Percentiles rank a stretch among this genome's conserved stretches.
phyloP scores from a whole-genome alignment of 1,140 invertebrate genomes.

The Trichonephila clavipes region DNA sequence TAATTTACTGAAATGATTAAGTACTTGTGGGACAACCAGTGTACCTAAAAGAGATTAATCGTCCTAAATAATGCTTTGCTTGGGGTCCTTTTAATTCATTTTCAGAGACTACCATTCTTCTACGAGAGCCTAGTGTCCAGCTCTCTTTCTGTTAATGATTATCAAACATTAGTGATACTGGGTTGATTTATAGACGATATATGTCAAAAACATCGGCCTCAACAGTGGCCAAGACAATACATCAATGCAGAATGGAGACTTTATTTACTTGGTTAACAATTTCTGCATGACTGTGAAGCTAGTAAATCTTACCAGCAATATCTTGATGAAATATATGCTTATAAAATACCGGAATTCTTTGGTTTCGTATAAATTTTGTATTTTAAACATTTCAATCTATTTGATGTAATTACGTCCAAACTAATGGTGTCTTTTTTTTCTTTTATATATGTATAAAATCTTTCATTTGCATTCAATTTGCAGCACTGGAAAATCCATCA shows the following conservation, averaged over 20 bases:
- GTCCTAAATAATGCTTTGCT: not conserved
- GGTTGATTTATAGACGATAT: constrained; percentile 27
- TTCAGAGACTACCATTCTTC: not conserved
- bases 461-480: no score
- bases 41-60: not conserved
- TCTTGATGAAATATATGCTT: no score
- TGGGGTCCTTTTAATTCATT: not conserved
- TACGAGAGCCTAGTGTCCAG: not conserved
- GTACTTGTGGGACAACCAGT: not conserved
- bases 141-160: not conserved
- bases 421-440: no score
- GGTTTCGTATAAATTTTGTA: no score
- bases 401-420: no score
- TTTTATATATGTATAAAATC: no score
- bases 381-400: no score
- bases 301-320: no score
- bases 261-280: not conserved
- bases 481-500: no score
- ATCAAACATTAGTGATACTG: constrained; percentile 10
- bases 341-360: no score
- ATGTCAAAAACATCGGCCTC: constrained; percentile 18
- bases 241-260: constrained; percentile 3
- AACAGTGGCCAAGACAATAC: constrained; percentile 14
- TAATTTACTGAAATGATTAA: no score
- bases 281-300: not conserved